Conservation (phyloP, 2,797 vertebrate species). For the Eulemur albifrons region DNA sequence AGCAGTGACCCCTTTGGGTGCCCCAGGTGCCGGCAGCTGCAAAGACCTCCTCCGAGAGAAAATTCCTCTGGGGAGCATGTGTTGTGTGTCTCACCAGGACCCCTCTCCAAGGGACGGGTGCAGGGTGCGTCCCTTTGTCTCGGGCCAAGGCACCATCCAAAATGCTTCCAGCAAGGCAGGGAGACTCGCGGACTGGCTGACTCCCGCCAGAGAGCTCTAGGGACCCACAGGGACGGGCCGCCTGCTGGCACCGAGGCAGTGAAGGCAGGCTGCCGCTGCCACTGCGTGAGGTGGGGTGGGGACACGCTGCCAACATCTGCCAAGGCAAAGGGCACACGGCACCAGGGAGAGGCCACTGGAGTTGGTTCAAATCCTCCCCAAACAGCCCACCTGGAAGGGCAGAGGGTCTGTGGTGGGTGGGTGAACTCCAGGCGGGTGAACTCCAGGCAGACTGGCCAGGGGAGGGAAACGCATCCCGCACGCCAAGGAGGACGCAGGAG, state of each 20-base stretch:
- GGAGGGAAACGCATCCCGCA: not conserved
- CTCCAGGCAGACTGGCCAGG: not conserved
- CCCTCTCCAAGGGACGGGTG: not conserved
- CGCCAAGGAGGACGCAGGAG: no score
- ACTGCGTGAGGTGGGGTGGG: rapidly evolving
- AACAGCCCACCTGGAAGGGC: not conserved
- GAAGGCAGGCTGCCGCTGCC: no score
- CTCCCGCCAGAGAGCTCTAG: not conserved
- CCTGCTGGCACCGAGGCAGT: not conserved
- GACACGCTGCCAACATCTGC: no score
- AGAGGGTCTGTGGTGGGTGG: not conserved
- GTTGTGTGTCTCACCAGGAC: not conserved
- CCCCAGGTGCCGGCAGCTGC: not conserved
- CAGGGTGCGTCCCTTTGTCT: not conserved
- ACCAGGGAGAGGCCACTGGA: not conserved
- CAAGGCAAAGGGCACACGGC: not conserved
- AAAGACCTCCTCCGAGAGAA: not conserved
- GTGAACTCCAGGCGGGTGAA: not conserved
- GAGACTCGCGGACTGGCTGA: not conserved
- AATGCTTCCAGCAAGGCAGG: not conserved
- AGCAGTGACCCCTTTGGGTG: no score
- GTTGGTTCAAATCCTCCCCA: not conserved
- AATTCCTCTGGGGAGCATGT: no score
- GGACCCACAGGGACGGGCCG: not conserved
- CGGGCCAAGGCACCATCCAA: not conserved